phyloP scores from a whole-genome alignment of 23 tunicate genomes.

The Styela plicata region DNA sequence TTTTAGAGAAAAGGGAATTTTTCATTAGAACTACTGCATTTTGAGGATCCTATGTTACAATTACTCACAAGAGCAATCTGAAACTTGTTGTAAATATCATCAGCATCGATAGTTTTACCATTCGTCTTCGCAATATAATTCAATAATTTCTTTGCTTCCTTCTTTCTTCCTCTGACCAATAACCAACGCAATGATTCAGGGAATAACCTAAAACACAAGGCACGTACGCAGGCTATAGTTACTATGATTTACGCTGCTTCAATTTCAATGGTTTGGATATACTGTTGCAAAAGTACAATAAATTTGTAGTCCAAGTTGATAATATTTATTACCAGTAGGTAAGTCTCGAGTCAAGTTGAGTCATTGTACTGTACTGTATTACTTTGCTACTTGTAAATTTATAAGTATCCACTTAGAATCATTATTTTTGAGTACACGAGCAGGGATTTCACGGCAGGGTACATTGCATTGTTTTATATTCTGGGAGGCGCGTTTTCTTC shows the following conservation, averaged over 20 bases:
- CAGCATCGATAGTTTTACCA: background rate
- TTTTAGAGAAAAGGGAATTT: no score
- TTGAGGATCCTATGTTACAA: no score
- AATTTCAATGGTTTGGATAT: background rate
- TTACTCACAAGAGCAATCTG: background rate
- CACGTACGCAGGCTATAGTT: background rate
- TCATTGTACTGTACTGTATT: no score
- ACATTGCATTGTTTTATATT: no score
- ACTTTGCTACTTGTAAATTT: no score
- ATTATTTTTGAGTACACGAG: no score
- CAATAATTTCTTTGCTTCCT: background rate
- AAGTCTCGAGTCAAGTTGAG: background rate
- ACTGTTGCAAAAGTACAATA: background rate
- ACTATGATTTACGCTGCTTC: background rate
- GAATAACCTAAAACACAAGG: background rate
- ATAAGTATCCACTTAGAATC: no score
- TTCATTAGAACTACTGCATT: no score
- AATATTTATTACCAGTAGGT: background rate
- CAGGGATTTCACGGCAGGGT: no score
- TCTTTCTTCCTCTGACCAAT: background rate
- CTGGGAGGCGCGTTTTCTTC: no score
- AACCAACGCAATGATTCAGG: conserved; percentile 4
- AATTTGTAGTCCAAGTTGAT: background rate
- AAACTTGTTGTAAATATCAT: background rate
- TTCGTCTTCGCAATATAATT: background rate